Evolutionary conservation across 1,140 invertebrate genomes (phyloP).

Genomic region (Eriosoma lanigerum): DNA sequence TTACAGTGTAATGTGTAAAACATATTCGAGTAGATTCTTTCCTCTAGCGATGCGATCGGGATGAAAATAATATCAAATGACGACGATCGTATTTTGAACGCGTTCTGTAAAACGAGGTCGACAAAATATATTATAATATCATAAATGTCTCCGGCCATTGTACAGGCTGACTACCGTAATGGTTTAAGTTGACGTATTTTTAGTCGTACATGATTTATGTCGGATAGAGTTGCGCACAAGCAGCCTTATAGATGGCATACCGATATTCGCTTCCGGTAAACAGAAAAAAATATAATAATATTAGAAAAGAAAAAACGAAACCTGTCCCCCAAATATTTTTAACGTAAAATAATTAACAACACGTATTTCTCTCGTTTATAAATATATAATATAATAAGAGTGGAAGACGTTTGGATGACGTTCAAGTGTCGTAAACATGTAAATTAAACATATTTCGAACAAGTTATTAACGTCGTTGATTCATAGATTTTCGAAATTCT

Average conservation of each 20-base stretch:
- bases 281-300: too few relatives aligned
- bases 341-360: background rate
- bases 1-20: too few relatives aligned
- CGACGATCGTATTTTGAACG: too few relatives aligned
- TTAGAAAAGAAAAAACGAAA: background rate
- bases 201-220: constrained; percentile 39
- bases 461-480: too few relatives aligned
- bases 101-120: constrained; percentile 25
- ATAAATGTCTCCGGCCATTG: background rate
- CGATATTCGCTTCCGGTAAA: constrained; percentile 1
- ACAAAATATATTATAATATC: background rate
- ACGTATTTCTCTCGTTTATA: background rate
- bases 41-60: too few relatives aligned
- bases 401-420: background rate
- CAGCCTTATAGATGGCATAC: background rate
- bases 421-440: constrained; percentile 1
- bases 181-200: constrained; percentile 26
- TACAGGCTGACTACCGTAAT: background rate
- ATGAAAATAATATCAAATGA: too few relatives aligned
- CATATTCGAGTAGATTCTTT: too few relatives aligned
- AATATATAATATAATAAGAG: background rate
- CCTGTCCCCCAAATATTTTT: background rate
- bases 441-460: background rate
- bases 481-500: too few relatives aligned
- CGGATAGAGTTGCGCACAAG: background rate